Evolutionary conservation across 2,888 invertebrate genomes (phyloP), one percentile per base, ranked within the genome.

Genomic region (Oligia strigilis): DNA sequence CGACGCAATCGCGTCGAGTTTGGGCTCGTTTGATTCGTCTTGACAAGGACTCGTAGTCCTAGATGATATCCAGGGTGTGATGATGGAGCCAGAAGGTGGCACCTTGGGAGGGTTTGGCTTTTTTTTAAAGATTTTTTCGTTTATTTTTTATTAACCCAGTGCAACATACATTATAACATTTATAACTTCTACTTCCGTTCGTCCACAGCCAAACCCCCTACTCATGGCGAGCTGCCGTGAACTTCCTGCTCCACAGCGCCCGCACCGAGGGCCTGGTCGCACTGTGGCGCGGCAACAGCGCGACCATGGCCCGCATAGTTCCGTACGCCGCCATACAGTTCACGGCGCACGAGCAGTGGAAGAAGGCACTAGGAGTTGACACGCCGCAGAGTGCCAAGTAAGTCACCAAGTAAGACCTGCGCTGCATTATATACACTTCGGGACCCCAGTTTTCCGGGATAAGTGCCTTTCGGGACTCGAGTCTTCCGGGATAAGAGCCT

Each of bases 321-420:
- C 99, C 99, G 0, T 99, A 99, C 95, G 99, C 99, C 43, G 99
- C 99, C 67, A 98, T 99, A 88, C 99, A 99, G 97, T 99, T 99
- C 95, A 98, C 99, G 0, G 98, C 99, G 64, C 99, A 99, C 96
- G 99, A 99, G 96, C 99, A 99, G 95, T 99, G 99, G 98, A 99
- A 99, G 94, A 97, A 98, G 87, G 94, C 98, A 71, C 96, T 99
- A 1, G 95, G 97, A 17, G 98, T 98, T n/a, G 98, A 98, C 96
- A 96, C 97, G 89, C 94, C 95, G 6, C 87, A 85, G 4, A 80
- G 85, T 0, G 96, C 95, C 23, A 91, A 93, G 97, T 96, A 40
- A 93, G 95, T 92, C 8, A 23, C 65, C 46, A 46, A 46, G 46
- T 46, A 46, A 46, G 2, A 46, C 49, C 49, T 49, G 49, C 49